Base-by-base conservation (phyloP, 1,140 invertebrate genomes). In the Radopholus similis region DNA sequence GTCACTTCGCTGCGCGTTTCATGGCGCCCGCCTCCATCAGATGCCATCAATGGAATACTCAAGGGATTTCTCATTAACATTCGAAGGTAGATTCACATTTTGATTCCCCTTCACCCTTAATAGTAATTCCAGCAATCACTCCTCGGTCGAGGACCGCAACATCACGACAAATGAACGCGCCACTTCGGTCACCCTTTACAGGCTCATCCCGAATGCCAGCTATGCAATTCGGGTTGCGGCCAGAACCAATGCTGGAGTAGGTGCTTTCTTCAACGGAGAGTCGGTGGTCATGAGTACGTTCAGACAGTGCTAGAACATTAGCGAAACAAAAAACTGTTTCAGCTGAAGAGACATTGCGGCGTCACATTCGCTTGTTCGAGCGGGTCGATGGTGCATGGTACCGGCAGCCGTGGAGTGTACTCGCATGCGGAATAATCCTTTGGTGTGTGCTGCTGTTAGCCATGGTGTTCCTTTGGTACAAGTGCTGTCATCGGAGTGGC, bases 61-160 rank as follows among this genome's bases (percentile, higher is more conserved):
- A 74, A 74, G 59, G 72, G 72, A n/a, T 74, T 74, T 56, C 15
- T 74, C 18, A 74, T 74, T 15, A 76, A 70, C 34, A 73, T 74
- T 37, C 4, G 30, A 62, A 62, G 47, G 47, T 23, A 47, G 9
- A 28, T 42, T 11, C 38, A 42, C 38, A 13, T 42, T 42, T 42
- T 1, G 11, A 40, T 40, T 40, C 38, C n/a, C 2, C 38, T 1
- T 13, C 1, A 1, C n/a, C 18, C 18, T 42, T 13, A 42, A 42
- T 42, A 42, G 18, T 1, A 42, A n/a, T 21, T 51, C 21, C 23
- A 70, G 68, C 68, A 73, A 73, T 40, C 38, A 44, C 28, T 73
- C 72, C 8, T 51, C 49, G 23, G 59, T 51, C 26, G 72, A 72
- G 44, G 58, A 74, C 4, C 72, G 73, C 15, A 75, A 75, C 40